Evolutionary conservation across 2,113 vertebrate species (phyloP).

Genomic region (Baryphthengus martii): DNA sequence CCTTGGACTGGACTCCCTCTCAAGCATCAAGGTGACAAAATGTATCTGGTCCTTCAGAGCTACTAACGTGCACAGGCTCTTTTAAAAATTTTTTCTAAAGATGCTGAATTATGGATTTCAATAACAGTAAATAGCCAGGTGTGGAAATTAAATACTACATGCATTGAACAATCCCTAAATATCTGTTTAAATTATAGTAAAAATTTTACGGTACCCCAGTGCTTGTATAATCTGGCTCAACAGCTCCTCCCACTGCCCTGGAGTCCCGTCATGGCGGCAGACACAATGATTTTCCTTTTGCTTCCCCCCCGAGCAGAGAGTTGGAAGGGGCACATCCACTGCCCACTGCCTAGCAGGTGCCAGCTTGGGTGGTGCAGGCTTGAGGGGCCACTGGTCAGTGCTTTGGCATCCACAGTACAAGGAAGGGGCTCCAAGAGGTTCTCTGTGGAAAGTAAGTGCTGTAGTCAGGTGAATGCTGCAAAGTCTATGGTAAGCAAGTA

Average conservation of each 20-base stretch:
- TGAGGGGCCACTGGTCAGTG: not conserved
- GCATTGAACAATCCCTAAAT: constrained; percentile 30
- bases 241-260: not conserved
- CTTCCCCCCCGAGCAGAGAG: not conserved
- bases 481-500: not conserved
- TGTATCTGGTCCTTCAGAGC: constrained; percentile 1
- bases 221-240: not conserved
- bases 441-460: not conserved
- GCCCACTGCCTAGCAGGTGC: not conserved
- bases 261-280: not conserved
- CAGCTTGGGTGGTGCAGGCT: not conserved
- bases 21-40: not conserved
- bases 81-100: constrained; percentile 3
- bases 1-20: not conserved
- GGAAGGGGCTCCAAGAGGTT: not conserved
- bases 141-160: constrained; percentile 44
- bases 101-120: constrained; percentile 45
- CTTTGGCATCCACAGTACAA: not conserved
- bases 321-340: not conserved
- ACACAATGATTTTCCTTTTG: not conserved
- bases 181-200: constrained; percentile 35
- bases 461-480: not conserved
- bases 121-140: constrained; percentile 54
- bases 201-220: constrained; percentile 32
- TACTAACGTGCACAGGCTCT: not conserved